phyloP scores from a whole-genome alignment of 2,797 vertebrate species.

The Rachycentron canadum region DNA sequence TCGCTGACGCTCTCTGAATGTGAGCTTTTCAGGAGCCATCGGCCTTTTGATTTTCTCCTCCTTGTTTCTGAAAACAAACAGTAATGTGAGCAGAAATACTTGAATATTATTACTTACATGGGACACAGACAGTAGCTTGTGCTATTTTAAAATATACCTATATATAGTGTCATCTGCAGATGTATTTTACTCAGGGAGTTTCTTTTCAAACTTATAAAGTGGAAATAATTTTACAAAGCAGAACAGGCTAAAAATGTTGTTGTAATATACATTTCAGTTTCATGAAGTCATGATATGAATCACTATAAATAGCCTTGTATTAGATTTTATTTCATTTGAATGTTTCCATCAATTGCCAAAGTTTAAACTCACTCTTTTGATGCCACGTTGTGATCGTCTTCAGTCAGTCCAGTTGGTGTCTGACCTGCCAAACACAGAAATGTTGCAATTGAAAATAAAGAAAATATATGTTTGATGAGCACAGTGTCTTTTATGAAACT shows the following conservation, averaged over 20 bases:
- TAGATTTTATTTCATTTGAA: not conserved
- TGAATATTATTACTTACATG: not conserved
- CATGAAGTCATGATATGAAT: not conserved
- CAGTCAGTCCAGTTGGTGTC: slow-evolving; percentile 14
- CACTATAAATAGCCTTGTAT: not conserved
- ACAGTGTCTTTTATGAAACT: not conserved
- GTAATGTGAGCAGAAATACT: slow-evolving; percentile 27
- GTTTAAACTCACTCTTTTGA: slow-evolving; percentile 66
- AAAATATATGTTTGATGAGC: not conserved
- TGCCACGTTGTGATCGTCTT: slow-evolving; percentile 9
- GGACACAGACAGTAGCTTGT: slow-evolving; percentile 18
- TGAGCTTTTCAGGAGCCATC: slow-evolving; percentile 77
- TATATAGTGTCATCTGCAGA: not conserved
- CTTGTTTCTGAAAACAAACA: slow-evolving; percentile 54
- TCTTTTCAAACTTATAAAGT: not conserved
- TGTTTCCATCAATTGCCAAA: not conserved
- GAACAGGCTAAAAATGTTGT: not conserved
- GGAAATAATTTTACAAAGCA: not conserved
- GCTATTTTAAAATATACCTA: slow-evolving; percentile 1
- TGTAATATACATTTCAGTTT: not conserved
- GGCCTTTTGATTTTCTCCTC: slow-evolving; percentile 36
- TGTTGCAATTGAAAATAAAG: slow-evolving; percentile 4
- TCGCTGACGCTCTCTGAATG: slow-evolving; percentile 80
- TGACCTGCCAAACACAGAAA: slow-evolving; percentile 50
- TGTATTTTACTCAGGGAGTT: slow-evolving; percentile 57